A percentile compares a stretch with the other conserved stretches of the same genome.
Evolutionary conservation across 2,113 vertebrate genomes (phyloP).

Genomic region (Urocitellus parryii): DNA sequence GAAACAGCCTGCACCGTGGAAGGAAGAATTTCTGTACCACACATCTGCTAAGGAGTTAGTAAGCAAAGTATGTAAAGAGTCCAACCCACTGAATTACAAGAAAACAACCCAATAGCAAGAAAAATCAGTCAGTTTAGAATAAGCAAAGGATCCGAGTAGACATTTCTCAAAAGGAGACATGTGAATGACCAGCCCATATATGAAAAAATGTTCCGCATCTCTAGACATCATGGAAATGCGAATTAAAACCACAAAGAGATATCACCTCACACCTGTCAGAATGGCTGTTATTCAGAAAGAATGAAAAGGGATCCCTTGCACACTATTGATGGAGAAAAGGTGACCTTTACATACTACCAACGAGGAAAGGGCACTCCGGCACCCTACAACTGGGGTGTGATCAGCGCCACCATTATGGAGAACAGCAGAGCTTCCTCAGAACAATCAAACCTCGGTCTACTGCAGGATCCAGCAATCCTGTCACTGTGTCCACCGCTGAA

Average conservation of each 20-base stretch:
- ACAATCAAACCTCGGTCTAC: background rate
- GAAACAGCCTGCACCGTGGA: background rate
- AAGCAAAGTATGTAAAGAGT: background rate
- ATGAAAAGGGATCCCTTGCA: too few relatives aligned
- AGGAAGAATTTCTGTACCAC: background rate
- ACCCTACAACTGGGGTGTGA: too few relatives aligned
- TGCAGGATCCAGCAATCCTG: background rate
- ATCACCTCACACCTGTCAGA: background rate
- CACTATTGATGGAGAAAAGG: background rate
- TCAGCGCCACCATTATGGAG: background rate
- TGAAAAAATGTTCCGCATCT: background rate
- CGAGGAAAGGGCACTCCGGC: too few relatives aligned
- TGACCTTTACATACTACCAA: too few relatives aligned
- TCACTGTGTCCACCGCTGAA: rapidly evolving
- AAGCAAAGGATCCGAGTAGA: background rate
- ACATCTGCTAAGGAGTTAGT: background rate
- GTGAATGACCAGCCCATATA: background rate
- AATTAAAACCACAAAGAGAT: background rate
- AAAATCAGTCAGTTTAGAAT: background rate
- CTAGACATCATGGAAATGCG: background rate
- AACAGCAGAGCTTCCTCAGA: background rate
- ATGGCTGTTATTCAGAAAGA: background rate
- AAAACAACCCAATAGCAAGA: background rate
- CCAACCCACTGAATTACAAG: background rate
- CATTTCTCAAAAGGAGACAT: background rate